Conservation (phyloP, 2,797 vertebrate genomes). For the Malurus splendens region DNA sequence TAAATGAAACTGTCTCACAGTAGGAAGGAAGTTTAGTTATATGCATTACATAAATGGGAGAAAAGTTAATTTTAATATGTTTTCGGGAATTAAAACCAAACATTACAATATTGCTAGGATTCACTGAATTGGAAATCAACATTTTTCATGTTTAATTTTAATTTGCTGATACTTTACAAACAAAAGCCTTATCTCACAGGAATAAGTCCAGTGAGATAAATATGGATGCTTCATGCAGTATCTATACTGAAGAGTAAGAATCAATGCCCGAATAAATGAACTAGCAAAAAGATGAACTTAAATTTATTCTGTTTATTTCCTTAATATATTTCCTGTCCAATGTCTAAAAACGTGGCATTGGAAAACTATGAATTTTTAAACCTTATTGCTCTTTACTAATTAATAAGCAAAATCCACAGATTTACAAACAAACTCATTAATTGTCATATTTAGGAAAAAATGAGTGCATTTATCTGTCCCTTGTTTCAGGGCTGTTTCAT, state of each 20-base stretch:
- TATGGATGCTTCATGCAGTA: not conserved
- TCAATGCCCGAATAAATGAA: slow-evolving; percentile 1
- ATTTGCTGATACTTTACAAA: slow-evolving; percentile 53
- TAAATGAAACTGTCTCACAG: slow-evolving; percentile 78
- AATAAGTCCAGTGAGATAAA: slow-evolving; percentile 13
- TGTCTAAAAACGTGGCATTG: slow-evolving; percentile 25
- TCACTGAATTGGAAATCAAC: slow-evolving; percentile 60
- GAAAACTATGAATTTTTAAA: slow-evolving; percentile 41
- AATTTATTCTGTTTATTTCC: slow-evolving; percentile 12
- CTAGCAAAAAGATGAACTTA: not conserved
- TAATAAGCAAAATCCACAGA: slow-evolving; percentile 9
- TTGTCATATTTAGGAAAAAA: slow-evolving; percentile 31
- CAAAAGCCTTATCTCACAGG: not conserved
- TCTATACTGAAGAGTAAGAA: not conserved
- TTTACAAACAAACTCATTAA: slow-evolving; percentile 36
- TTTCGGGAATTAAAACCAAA: slow-evolving; percentile 68
- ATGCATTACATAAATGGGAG: slow-evolving; percentile 69
- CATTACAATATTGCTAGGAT: slow-evolving; percentile 60
- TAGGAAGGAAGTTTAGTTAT: slow-evolving; percentile 77
- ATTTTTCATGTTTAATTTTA: slow-evolving; percentile 66
- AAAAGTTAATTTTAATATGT: slow-evolving; percentile 76
- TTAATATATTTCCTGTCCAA: slow-evolving; percentile 27
- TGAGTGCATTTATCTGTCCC: slow-evolving; percentile 12
- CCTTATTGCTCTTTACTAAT: slow-evolving; percentile 8
- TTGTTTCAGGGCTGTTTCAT: slow-evolving; percentile 49